phyloP scores from a whole-genome alignment of 2,113 vertebrate genomes.

The Ondatra zibethicus region DNA sequence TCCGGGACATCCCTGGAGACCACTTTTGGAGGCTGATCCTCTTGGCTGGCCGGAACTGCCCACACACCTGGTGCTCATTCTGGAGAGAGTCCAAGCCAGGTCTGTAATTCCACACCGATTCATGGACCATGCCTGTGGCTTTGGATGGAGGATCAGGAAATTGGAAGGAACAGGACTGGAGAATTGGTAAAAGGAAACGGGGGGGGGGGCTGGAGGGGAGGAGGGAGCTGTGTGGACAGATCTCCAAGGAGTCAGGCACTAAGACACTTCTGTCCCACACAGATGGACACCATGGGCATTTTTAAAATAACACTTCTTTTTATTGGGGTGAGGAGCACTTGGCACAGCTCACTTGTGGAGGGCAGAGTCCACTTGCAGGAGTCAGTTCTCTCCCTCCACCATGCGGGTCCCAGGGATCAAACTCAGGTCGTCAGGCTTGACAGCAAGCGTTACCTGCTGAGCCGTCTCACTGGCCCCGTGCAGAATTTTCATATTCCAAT shows the following conservation, averaged over 20 bases:
- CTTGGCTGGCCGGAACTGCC: not conserved
- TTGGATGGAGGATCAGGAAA: not conserved
- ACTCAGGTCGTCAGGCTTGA: not conserved
- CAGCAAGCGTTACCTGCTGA: not conserved
- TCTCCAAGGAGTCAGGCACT: not conserved
- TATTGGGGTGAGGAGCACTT: not conserved
- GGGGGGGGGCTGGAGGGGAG: too few relatives aligned
- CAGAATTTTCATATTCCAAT: not conserved
- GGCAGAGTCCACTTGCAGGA: not conserved
- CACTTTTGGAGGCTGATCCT: not conserved
- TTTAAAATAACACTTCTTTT: not conserved
- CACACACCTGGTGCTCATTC: not conserved
- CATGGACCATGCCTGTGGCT: not conserved
- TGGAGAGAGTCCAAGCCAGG: not conserved
- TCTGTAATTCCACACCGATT: not conserved
- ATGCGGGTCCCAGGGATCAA: not conserved
- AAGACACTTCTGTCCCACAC: too few relatives aligned
- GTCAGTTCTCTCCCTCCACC: not conserved
- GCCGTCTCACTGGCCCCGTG: not conserved
- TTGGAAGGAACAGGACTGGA: not conserved
- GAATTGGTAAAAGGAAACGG: not conserved
- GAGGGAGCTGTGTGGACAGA: not conserved
- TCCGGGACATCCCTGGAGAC: not conserved
- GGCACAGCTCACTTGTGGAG: not conserved
- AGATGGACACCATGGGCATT: not conserved